Conservation (phyloP, 2,797 vertebrate species). For the Aulostomus chinensis region DNA sequence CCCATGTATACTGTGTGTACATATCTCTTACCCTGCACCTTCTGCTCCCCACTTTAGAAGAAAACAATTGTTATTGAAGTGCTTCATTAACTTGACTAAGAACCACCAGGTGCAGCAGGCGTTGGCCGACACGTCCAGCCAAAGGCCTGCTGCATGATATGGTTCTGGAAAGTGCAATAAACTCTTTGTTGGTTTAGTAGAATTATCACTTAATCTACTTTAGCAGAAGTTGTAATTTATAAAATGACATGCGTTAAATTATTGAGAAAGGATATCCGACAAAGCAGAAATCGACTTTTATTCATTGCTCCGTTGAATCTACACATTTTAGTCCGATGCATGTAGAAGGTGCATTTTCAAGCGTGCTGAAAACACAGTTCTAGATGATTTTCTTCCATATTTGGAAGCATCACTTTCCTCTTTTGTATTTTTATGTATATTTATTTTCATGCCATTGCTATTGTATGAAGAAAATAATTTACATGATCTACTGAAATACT, state of each 20-base stretch:
- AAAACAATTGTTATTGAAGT: slow-evolving; percentile 34
- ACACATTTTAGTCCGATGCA: slow-evolving; percentile 20
- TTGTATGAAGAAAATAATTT: slow-evolving; percentile 55
- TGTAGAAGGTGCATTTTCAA: slow-evolving; percentile 31
- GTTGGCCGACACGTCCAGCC: slow-evolving; percentile 11
- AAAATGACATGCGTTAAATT: slow-evolving; percentile 24
- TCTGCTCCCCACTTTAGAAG: slow-evolving; percentile 23
- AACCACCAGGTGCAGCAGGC: slow-evolving; percentile 32
- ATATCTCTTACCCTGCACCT: slow-evolving; percentile 48
- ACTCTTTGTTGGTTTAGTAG: slow-evolving; percentile 5
- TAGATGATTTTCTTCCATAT: slow-evolving; percentile 79
- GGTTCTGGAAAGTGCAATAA: slow-evolving; percentile 71
- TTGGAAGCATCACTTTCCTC: slow-evolving; percentile 72
- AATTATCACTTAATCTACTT: slow-evolving; percentile 24
- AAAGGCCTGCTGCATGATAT: slow-evolving; percentile 4
- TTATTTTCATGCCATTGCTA: slow-evolving; percentile 74
- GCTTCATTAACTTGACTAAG: slow-evolving; percentile 29
- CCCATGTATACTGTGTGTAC: slow-evolving; percentile 48
- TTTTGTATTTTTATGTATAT: slow-evolving; percentile 74
- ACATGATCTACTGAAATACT: slow-evolving; percentile 58
- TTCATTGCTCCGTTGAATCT: slow-evolving; percentile 16
- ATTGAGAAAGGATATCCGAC: slow-evolving; percentile 18
- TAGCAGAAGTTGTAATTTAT: slow-evolving; percentile 27
- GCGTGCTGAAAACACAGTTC: slow-evolving; percentile 63
- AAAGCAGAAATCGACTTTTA: slow-evolving; percentile 10